These are phyloP conservation scores for Crotalus horridus DNA, from an alignment of 2,113 vertebrate genomes.

Conservation along the genomic window DNA sequence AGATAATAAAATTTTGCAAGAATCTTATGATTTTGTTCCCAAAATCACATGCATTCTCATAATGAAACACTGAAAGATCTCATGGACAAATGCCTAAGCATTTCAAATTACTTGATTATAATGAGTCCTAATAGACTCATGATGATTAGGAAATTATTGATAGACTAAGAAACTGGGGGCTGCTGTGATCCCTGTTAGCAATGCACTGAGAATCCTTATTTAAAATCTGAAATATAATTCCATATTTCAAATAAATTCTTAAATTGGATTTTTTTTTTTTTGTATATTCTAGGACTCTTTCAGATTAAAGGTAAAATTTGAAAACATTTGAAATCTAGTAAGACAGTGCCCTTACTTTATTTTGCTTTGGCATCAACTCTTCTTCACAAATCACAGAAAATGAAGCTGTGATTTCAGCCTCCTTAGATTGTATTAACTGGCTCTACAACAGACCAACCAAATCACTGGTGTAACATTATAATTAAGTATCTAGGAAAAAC, in stretches of 20 bases:
- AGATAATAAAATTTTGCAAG: background rate
- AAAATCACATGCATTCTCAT: background rate
- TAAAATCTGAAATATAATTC: background rate
- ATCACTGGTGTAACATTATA: conserved; percentile 62
- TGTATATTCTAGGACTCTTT: conserved; percentile 34
- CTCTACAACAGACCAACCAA: conserved; percentile 58
- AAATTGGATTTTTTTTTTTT: background rate
- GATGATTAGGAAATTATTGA: background rate
- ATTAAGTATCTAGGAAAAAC: conserved; percentile 62
- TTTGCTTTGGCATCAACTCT: conserved; percentile 50
- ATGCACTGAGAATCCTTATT: background rate
- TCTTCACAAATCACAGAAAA: conserved; percentile 24
- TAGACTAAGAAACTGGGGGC: background rate
- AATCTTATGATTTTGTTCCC: background rate
- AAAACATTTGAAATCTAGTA: conserved; percentile 38
- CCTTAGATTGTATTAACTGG: conserved; percentile 50
- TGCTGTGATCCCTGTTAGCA: background rate
- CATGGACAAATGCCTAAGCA: background rate
- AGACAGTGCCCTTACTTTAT: conserved; percentile 24
- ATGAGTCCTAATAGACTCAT: background rate
- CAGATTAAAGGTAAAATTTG: conserved; percentile 31
- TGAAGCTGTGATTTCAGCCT: conserved; percentile 43
- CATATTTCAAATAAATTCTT: background rate
- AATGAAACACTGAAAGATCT: background rate
- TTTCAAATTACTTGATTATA: background rate